phyloP scores from a whole-genome alignment of 2,113 vertebrate genomes.

The Noctilio leporinus region DNA sequence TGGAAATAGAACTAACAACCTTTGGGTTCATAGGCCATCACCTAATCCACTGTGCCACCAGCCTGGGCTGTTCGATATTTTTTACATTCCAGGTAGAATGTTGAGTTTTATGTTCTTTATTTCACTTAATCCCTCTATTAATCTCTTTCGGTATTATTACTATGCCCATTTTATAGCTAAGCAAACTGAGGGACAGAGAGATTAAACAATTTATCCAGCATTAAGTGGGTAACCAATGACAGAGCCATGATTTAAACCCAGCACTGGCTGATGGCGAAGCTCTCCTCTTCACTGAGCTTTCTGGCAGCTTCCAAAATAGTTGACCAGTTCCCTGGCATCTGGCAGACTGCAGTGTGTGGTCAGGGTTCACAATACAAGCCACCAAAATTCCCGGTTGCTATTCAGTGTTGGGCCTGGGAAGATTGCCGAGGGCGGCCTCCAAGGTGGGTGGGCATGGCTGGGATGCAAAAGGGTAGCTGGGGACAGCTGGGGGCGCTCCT shows the following conservation, averaged over 20 bases:
- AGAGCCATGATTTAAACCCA: background rate
- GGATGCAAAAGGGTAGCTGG: too few relatives aligned
- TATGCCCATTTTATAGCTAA: background rate
- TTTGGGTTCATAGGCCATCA: too few relatives aligned
- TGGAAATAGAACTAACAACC: too few relatives aligned
- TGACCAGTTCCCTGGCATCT: background rate
- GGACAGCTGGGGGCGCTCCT: background rate
- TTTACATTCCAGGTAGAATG: background rate
- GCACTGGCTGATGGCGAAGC: background rate
- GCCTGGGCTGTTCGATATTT: background rate
- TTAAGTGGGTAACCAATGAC: background rate
- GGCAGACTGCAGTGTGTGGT: background rate
- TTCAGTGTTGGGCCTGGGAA: background rate
- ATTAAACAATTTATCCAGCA: background rate
- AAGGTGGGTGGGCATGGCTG: background rate
- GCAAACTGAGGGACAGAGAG: background rate
- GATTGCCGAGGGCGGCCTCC: background rate
- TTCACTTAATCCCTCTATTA: background rate
- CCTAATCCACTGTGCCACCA: too few relatives aligned
- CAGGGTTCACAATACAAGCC: background rate
- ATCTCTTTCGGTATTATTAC: background rate
- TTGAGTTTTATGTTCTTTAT: background rate
- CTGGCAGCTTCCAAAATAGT: background rate
- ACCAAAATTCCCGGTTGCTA: background rate
- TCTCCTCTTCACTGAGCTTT: background rate